These are phyloP conservation scores for Heptranchias perlo DNA, from an alignment of 2,113 vertebrate genomes.

Conservation along the genomic window DNA sequence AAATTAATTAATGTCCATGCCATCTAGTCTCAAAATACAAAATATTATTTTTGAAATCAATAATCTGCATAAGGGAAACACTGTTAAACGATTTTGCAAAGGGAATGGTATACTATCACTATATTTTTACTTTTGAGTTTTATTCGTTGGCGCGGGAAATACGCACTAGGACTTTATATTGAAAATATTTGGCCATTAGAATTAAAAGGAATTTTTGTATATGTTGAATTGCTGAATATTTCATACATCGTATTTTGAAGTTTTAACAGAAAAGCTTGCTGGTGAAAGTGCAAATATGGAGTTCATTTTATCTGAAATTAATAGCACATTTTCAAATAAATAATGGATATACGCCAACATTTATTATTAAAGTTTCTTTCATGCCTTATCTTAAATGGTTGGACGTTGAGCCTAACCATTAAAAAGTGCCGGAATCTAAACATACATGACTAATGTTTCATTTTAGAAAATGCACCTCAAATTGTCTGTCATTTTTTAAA, in stretches of 20 bases:
- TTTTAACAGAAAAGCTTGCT: neutral
- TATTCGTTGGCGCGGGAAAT: neutral
- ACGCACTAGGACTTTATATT: neutral
- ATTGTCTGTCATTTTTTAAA: neutral
- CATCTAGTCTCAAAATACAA: neutral
- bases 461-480: neutral
- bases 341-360: neutral
- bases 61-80: neutral
- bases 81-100: neutral
- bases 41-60: slow-evolving; percentile 16
- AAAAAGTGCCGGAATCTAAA: neutral
- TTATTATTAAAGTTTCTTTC: neutral
- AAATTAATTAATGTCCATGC: neutral
- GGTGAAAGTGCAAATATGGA: neutral
- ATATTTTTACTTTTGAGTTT: neutral
- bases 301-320: neutral
- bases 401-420: no score
- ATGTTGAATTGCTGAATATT: neutral
- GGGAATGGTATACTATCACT: neutral
- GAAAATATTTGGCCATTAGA: neutral
- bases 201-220: neutral
- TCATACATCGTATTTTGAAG: neutral
- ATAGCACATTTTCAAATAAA: neutral
- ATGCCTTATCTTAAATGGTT: neutral
- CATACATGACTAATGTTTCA: neutral